Evolutionary conservation across 2,113 vertebrate species (phyloP), one percentile per base, ranked within the genome.

Genomic region (Pica pica): DNA sequence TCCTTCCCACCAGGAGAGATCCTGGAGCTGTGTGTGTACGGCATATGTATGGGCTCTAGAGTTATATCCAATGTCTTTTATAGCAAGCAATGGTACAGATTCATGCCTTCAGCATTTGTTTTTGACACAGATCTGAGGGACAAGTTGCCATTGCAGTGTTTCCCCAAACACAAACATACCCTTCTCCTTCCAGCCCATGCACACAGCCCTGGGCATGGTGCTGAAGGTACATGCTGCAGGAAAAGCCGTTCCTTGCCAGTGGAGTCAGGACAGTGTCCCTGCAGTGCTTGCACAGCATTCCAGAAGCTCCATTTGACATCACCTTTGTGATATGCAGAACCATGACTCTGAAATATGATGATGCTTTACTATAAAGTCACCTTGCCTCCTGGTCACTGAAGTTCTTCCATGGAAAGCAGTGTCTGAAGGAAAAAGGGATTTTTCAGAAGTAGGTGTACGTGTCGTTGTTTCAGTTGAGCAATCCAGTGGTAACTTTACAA

Each of bases 191-290:
- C 2, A 67, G 77, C 16, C 21, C 19, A 7, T 15, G 24, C 22
- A 6, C 1, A 0, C 28, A 37, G 37, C 44, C 1, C 1, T 39
- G 46, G 12, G 1, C 22, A 6, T 2, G 16, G 19, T 46, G 27
- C 31, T 59, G 33, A 49, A 37, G 35, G 41, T 30, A n/a, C 27
- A 33, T 89, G 5, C 63, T 55, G 27, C 27, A 71, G 65, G 50
- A 80, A 56, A 81, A 71, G 30, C n/a, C 50, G 26, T 64, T 69
- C 56, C 64, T 64, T 44, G 56, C 7, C 53, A 31, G 0, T 33
- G 33, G 46, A 53, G 42, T 33, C 71, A 37, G 69, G 75, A 31
- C n/a, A 68, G 41, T 21, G 71, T 83, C 24, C 46, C 20, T 68
- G 70, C n/a, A 27, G 59, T 12, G 16, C 28, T 37, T 10, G 41